Evolutionary conservation across 2,888 invertebrate genomes (phyloP).

Genomic region (Elgonia sp.): DNA sequence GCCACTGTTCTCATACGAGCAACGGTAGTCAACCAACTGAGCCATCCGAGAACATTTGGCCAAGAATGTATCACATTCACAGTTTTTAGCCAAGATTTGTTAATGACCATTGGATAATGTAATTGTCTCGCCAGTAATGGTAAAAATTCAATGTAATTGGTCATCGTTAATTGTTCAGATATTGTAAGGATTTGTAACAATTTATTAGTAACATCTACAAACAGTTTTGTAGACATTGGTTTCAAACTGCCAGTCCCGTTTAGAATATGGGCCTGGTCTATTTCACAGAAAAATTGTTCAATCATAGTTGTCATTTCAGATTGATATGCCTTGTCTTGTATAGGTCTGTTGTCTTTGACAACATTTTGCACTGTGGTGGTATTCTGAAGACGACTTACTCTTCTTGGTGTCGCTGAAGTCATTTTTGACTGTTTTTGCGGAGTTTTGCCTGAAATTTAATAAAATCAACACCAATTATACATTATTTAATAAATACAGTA

Average conservation of each 20-base stretch:
- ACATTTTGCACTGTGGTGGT: neutral
- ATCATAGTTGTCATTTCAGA: conserved; percentile 82
- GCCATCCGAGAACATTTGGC: conserved; percentile 88
- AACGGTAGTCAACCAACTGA: conserved; percentile 88
- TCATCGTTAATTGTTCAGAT: conserved; percentile 85
- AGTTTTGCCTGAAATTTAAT: conserved; percentile 45
- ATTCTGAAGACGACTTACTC: conserved; percentile 24
- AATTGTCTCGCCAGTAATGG: conserved; percentile 88
- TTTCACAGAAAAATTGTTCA: conserved; percentile 81
- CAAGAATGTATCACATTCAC: conserved; percentile 89
- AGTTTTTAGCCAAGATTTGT: conserved; percentile 89
- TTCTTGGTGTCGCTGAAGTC: conserved; percentile 46
- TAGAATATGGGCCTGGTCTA: conserved; percentile 75
- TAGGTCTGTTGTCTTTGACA: conserved; percentile 82
- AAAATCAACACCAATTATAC: too few relatives aligned
- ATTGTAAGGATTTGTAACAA: conserved; percentile 81
- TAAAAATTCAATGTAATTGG: conserved; percentile 86
- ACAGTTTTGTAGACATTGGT: conserved; percentile 84
- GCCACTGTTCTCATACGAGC: conserved; percentile 86
- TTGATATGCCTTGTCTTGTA: conserved; percentile 84
- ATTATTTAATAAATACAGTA: too few relatives aligned
- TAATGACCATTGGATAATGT: conserved; percentile 88
- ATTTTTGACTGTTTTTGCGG: conserved; percentile 49
- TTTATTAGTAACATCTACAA: conserved; percentile 82
- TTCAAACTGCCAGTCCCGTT: conserved; percentile 83